Conservation (phyloP, 2,888 invertebrate genomes). For the Tromatobia lineatoria region DNA sequence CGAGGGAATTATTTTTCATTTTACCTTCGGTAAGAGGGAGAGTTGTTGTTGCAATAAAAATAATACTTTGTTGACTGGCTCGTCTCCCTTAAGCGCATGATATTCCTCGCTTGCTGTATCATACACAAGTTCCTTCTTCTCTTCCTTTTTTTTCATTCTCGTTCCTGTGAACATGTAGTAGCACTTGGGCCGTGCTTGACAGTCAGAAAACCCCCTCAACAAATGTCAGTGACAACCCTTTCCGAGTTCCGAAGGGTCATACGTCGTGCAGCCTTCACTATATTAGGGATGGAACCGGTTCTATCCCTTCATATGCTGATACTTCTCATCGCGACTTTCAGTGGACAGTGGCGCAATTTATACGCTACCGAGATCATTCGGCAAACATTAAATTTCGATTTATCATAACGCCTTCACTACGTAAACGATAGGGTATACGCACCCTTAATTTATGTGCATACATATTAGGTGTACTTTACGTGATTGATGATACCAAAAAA, state of each 20-base stretch:
- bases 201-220: not conserved
- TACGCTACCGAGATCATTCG: conserved; percentile 41
- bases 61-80: no score
- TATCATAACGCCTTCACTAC: conserved; percentile 44
- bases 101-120: conserved; percentile 27
- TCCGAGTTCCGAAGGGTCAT: not conserved
- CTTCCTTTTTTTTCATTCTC: not conserved
- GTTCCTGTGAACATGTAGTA: conserved; percentile 7
- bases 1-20: no score
- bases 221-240: conserved; percentile 1
- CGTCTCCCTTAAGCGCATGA: conserved; percentile 7
- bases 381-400: conserved; percentile 60
- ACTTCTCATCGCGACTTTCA: conserved; percentile 21
- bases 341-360: conserved; percentile 43
- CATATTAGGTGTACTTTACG: conserved; percentile 18
- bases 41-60: no score
- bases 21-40: no score
- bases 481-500: conserved; percentile 12
- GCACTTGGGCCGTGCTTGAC: not conserved
- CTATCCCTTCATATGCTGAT: conserved; percentile 28
- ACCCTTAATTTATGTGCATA: conserved; percentile 55
- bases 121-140: not conserved
- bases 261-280: not conserved
- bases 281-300: conserved; percentile 43
- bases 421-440: conserved; percentile 39